Evolutionary conservation across 1,140 invertebrate species (phyloP), one percentile per base, ranked within the genome.

Genomic region (Sitobion miscanthi): DNA sequence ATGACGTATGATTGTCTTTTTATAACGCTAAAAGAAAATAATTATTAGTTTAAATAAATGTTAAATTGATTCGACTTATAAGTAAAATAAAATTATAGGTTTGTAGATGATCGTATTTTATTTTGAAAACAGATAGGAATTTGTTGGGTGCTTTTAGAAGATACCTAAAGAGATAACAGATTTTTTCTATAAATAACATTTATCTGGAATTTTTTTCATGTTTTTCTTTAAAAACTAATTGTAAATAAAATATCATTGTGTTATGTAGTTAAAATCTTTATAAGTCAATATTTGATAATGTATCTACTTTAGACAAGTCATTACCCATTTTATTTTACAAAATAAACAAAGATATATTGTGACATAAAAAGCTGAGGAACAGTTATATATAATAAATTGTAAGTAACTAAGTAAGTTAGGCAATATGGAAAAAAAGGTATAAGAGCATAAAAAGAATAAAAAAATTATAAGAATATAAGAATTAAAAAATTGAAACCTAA

Each of bases 1-100:
- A 94, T 97, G 96, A 94, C 96, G 96, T 45, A 98, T 95, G 94
- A 99, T 98, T 86, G 97, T 96, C 0, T 95, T 95, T 95, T 98
- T 97, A 95, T 98, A 98, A 69, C 98, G 96, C 95, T 97, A 95
- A 17, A 97, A 95, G 94, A 94, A 94, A 93, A 94, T 93, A 91
- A 62, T 54, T 38, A 35, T 57, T 57, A 38, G 14, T 23, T 47
- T 87, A 17, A 87, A 87, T 49, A 47, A 47, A 87, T 87, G 3
- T 87, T 87, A 20, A 47, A 30, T 49, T n/a, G 11, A 86, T 25
- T 30, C 4, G 14, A n/a, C 11, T 45, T 85, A 42, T 85, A 85
- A 45, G 11, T 14, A 4, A 9, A 45, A 25, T 45, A 42, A 45
- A 85, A 85, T 45, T 30, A 45, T 85, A 0, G 9, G 23, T 85